phyloP scores from a whole-genome alignment of 2,113 vertebrate species.

The Dipodomys merriami region DNA sequence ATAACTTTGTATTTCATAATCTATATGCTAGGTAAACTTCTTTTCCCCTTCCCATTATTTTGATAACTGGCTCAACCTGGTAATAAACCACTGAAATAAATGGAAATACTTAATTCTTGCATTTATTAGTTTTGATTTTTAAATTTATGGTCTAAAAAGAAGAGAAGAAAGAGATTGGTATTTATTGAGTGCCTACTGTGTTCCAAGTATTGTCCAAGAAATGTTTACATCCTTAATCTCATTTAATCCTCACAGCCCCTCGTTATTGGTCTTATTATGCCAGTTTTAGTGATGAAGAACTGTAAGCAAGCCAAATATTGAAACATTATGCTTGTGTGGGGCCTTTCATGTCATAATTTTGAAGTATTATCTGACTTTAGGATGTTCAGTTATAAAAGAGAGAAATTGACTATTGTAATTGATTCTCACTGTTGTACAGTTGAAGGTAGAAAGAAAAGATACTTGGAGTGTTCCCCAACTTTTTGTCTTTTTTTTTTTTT shows the following conservation, averaged over 20 bases:
- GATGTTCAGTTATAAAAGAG: slow-evolving; percentile 44
- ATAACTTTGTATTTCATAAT: slow-evolving; percentile 59
- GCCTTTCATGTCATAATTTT: slow-evolving; percentile 47
- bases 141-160: slow-evolving; percentile 49
- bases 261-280: slow-evolving; percentile 56
- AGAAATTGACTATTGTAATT: slow-evolving; percentile 52
- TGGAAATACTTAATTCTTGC: slow-evolving; percentile 54
- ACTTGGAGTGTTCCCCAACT: background rate
- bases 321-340: slow-evolving; percentile 55
- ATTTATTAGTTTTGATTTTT: slow-evolving; percentile 65
- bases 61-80: slow-evolving; percentile 36
- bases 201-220: slow-evolving; percentile 62
- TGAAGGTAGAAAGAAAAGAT: slow-evolving; percentile 19
- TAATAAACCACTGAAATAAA: slow-evolving; percentile 64
- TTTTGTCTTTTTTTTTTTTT: background rate
- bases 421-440: slow-evolving; percentile 26
- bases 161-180: slow-evolving; percentile 55
- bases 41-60: slow-evolving; percentile 27
- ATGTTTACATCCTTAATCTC: slow-evolving; percentile 63
- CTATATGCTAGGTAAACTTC: slow-evolving; percentile 36
- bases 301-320: slow-evolving; percentile 61
- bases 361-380: slow-evolving; percentile 46
- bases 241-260: slow-evolving; percentile 60
- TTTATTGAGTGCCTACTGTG: slow-evolving; percentile 70
- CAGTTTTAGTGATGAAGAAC: slow-evolving; percentile 50